Evolutionary conservation across 92 coral and sea anemone species (phyloP).

Genomic region (Porites evermanni): DNA sequence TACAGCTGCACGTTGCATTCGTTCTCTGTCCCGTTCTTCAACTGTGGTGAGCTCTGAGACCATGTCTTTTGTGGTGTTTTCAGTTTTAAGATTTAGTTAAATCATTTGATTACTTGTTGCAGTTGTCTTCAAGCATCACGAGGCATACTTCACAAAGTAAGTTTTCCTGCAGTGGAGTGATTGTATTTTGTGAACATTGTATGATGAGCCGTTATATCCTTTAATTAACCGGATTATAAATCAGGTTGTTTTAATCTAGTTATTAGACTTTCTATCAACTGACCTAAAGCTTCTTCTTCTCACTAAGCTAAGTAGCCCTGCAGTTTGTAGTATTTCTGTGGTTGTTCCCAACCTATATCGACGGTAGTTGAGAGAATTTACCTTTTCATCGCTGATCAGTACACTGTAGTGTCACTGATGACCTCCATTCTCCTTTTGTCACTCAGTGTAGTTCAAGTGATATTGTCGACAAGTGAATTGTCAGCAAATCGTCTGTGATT

Average conservation of each 20-base stretch:
- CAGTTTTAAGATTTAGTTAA: neutral
- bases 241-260: no score
- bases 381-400: neutral
- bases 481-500: no score
- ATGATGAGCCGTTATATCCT: no score
- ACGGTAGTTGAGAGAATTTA: neutral
- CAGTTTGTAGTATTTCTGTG: no score
- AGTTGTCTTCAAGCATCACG: constrained; percentile 24
- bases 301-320: no score
- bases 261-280: neutral
- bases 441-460: no score
- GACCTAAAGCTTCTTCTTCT: neutral
- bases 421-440: neutral
- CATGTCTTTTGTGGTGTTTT: neutral
- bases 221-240: no score
- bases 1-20: constrained; percentile 79
- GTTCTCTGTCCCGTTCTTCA: constrained; percentile 76
- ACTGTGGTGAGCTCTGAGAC: constrained; percentile 12
- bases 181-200: no score
- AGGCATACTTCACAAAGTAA: constrained; percentile 39
- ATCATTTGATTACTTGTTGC: constrained; percentile 5
- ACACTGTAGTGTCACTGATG: neutral
- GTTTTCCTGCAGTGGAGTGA: neutral
- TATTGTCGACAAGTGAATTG: no score
- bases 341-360: neutral